phyloP scores from a whole-genome alignment of 2,113 vertebrate genomes.

The Laticauda laticaudata region DNA sequence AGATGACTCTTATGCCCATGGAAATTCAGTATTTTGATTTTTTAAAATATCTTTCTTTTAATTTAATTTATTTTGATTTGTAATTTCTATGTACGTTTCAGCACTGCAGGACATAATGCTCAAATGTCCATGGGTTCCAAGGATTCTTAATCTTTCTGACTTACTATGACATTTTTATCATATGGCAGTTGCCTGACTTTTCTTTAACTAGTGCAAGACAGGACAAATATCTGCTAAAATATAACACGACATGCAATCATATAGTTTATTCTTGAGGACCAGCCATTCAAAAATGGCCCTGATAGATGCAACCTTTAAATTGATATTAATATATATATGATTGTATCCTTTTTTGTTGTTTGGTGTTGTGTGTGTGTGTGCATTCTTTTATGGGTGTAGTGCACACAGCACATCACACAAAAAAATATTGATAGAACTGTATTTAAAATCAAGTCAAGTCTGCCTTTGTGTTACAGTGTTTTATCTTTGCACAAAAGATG shows the following conservation, averaged over 20 bases:
- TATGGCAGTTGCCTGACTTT: neutral
- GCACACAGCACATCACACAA: neutral
- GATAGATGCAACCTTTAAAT: neutral
- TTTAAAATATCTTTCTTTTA: neutral
- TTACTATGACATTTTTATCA: neutral
- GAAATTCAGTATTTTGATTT: neutral
- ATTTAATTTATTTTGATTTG: too few species aligned
- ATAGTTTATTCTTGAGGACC: neutral
- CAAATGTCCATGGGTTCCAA: neutral
- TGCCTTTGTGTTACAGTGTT: neutral
- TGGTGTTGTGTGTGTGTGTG: neutral
- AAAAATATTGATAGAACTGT: neutral
- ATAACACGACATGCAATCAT: neutral
- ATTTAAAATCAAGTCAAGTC: neutral
- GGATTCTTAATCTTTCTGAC: neutral
- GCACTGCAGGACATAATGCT: too few species aligned
- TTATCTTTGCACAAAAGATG: neutral
- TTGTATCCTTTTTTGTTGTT: neutral
- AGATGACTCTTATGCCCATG: neutral
- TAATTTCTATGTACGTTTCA: too few species aligned
- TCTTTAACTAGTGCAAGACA: neutral
- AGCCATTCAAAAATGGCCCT: neutral
- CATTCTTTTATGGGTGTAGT: neutral
- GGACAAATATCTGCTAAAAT: neutral
- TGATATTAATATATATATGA: neutral